Evolutionary conservation across 1,140 invertebrate genomes (phyloP).

Genomic region (Bombus haemorrhoidalis): DNA sequence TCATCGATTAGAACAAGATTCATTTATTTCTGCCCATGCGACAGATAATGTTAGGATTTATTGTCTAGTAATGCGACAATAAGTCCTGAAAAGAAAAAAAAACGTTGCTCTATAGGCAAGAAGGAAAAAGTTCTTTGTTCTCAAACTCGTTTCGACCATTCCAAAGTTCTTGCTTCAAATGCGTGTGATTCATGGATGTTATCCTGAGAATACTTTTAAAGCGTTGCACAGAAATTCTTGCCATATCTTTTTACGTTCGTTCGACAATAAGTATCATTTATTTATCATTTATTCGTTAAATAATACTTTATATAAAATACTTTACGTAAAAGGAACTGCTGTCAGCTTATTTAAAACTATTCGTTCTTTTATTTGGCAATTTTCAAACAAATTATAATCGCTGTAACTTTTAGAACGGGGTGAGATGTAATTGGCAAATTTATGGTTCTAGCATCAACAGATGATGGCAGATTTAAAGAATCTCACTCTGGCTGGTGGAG

Average conservation of each 20-base stretch:
- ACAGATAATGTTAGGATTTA: neutral
- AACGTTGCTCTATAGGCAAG: neutral
- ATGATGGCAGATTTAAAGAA: conserved; percentile 80
- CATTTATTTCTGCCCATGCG: neutral
- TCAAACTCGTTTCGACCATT: conserved; percentile 14
- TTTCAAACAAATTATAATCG: neutral
- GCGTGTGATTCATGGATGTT: conserved; percentile 2
- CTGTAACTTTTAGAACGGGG: too few relatives aligned
- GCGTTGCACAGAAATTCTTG: conserved; percentile 5
- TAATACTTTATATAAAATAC: neutral
- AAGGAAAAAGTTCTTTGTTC: conserved; percentile 17
- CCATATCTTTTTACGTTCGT: neutral
- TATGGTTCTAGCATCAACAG: conserved; percentile 65
- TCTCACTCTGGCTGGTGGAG: conserved; percentile 71
- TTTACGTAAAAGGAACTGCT: neutral
- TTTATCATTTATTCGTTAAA: neutral
- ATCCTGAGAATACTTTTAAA: neutral
- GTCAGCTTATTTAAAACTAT: neutral
- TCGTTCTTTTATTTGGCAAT: neutral
- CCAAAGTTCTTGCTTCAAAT: conserved; percentile 25
- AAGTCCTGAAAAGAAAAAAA: conserved; percentile 3
- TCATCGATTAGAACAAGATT: neutral
- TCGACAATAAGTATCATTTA: neutral
- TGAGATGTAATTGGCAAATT: neutral
- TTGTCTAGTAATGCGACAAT: conserved; percentile 19